Evolutionary conservation across 2,113 vertebrate species (phyloP).

Genomic region (Turnix velox): DNA sequence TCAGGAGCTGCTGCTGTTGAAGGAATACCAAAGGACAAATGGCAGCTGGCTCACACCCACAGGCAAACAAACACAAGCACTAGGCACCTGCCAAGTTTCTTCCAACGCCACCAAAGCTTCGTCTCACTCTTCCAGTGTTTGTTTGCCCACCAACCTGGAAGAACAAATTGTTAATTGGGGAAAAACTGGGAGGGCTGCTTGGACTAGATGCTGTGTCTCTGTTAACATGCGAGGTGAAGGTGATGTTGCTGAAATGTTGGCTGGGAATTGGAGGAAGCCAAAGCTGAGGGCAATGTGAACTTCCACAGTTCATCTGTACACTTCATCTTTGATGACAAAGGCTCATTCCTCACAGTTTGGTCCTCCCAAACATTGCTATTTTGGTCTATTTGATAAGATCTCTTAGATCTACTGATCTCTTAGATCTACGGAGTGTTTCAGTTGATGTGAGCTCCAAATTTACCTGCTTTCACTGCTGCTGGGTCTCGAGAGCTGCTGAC

Average conservation of each 20-base stretch:
- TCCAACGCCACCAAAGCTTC: slow-evolving; percentile 86
- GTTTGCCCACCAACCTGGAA: slow-evolving; percentile 82
- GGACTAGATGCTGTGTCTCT: rapidly evolving
- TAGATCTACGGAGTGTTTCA: background rate
- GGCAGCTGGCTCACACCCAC: background rate
- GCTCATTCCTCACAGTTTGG: background rate
- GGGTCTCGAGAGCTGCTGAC: background rate
- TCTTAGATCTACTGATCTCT: background rate
- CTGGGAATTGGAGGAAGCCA: background rate
- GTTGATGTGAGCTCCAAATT: background rate
- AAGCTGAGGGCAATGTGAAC: background rate
- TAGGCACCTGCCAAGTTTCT: slow-evolving; percentile 85
- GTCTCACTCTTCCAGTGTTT: slow-evolving; percentile 80
- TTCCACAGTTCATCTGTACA: background rate
- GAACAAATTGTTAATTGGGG: background rate
- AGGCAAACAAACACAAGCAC: background rate
- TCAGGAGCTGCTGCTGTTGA: background rate
- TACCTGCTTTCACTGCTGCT: background rate
- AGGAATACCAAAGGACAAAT: background rate
- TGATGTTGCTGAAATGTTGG: background rate
- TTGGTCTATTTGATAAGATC: background rate
- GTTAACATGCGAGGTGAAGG: background rate
- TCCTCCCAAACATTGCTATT: background rate
- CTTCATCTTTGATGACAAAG: background rate
- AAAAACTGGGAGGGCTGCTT: background rate